Evolutionary conservation across 2,797 vertebrate species (phyloP).

Genomic region (Anas acuta): DNA sequence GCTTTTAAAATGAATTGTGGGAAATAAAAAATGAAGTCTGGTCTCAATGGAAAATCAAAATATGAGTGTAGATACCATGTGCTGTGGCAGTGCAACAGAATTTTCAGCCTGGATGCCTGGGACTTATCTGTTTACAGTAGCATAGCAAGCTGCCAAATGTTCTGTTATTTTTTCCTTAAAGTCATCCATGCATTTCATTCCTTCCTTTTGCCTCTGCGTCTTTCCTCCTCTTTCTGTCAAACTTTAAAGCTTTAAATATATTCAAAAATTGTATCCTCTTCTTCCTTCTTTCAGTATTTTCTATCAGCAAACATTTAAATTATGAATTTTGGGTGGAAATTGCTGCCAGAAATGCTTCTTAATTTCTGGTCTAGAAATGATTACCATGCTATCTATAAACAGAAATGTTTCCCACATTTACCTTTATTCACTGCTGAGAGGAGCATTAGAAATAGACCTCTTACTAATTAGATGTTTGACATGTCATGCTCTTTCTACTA

Average conservation of each 20-base stretch:
- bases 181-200: background rate
- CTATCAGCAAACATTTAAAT: background rate
- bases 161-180: background rate
- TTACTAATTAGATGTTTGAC: background rate
- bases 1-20: background rate
- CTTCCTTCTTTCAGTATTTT: background rate
- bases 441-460: background rate
- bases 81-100: background rate
- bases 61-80: accelerated
- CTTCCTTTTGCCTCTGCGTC: background rate
- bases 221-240: background rate
- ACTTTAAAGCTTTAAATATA: background rate
- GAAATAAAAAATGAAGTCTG: background rate
- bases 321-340: background rate
- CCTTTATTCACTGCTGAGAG: background rate
- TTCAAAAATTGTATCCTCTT: background rate
- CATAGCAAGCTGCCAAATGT: background rate
- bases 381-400: background rate
- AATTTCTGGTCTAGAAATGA: background rate
- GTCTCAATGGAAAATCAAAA: background rate
- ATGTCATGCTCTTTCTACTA: background rate
- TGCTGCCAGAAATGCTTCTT: background rate
- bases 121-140: background rate
- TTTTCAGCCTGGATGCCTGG: constrained; percentile 7
- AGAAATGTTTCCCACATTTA: background rate